Evolutionary conservation across 2,888 invertebrate species (phyloP).

Genomic region (Phengaris arion): DNA sequence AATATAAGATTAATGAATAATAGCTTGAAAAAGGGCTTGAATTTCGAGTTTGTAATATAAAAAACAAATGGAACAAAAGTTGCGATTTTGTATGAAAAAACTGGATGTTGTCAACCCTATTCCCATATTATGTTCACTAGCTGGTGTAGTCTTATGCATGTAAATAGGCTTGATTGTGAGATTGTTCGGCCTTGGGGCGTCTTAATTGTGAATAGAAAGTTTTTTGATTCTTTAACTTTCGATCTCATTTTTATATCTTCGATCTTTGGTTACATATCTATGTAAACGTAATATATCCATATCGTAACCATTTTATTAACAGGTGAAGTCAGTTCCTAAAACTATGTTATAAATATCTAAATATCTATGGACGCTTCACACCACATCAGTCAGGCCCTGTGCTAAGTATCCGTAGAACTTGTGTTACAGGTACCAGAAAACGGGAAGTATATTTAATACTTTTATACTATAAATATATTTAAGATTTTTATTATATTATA

Average conservation of each 20-base stretch:
- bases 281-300: no score
- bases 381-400: no score
- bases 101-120: background rate
- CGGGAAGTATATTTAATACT: no score
- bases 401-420: no score
- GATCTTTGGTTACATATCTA: slow-evolving; percentile 12
- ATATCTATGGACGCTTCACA: no score
- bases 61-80: background rate
- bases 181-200: slow-evolving; percentile 20
- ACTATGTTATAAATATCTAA: no score
- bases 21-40: background rate
- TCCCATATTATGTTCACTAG: background rate
- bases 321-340: no score
- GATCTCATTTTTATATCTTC: slow-evolving; percentile 16
- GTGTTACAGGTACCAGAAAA: no score
- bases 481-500: no score
- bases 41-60: background rate
- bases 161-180: slow-evolving; percentile 22
- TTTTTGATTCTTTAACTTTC: slow-evolving; percentile 25
- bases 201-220: slow-evolving; percentile 25
- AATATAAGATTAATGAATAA: background rate
- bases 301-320: background rate
- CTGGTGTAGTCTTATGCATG: slow-evolving; percentile 9
- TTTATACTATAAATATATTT: no score
- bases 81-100: background rate